Conservation (phyloP, 2,113 vertebrate genomes). For the Cephalopholis sonnerati region DNA sequence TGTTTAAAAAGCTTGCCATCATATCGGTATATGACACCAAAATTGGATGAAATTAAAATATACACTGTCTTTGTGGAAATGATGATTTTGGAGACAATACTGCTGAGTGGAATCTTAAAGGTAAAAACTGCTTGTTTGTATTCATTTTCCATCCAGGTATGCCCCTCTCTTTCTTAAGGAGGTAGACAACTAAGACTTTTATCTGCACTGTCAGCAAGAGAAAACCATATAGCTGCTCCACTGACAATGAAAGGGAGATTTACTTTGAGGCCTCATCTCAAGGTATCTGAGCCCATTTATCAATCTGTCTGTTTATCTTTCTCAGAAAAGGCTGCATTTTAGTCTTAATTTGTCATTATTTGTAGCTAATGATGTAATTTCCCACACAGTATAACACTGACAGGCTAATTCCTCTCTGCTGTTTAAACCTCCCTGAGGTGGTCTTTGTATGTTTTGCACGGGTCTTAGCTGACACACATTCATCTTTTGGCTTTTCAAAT, state of each 20-base stretch:
- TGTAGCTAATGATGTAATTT: conserved; percentile 55
- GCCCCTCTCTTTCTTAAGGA: conserved; percentile 7
- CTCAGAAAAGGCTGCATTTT: conserved; percentile 39
- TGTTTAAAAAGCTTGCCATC: no score
- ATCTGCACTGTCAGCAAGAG: conserved; percentile 46
- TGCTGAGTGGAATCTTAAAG: not conserved
- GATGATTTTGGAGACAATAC: not conserved
- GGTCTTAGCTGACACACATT: conserved; percentile 65
- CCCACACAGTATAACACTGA: conserved; percentile 17
- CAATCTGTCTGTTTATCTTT: conserved; percentile 55
- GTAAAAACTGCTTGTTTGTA: not conserved
- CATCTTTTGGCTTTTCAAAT: conserved; percentile 75
- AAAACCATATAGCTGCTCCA: conserved; percentile 39
- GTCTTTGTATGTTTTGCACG: conserved; percentile 56
- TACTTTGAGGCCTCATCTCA: conserved; percentile 31
- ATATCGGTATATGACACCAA: no score
- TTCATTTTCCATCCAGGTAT: not conserved
- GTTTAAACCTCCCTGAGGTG: conserved; percentile 63
- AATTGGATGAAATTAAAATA: no score
- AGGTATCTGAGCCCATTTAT: conserved; percentile 29
- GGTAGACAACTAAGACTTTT: conserved; percentile 25
- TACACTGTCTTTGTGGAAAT: not conserved
- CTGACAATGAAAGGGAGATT: conserved; percentile 36
- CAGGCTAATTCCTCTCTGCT: conserved; percentile 60
- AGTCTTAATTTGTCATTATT: conserved; percentile 61